Percentiles rank a stretch among this genome's conserved stretches.
Conservation (phyloP, 2,888 invertebrate species). For the Palloptera scutellata region DNA sequence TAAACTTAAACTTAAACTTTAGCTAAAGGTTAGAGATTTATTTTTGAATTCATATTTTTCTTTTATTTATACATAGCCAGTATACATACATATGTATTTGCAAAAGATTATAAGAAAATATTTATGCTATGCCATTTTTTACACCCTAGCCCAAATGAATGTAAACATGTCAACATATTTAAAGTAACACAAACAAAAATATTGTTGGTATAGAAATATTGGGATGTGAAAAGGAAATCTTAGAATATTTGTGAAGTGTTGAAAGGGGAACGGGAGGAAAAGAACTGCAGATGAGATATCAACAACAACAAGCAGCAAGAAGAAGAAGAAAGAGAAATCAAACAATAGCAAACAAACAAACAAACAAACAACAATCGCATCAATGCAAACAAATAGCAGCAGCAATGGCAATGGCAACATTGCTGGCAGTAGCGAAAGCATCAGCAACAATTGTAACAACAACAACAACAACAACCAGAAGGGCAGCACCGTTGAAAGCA, state of each 20-base stretch:
- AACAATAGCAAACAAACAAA: constrained; percentile 10
- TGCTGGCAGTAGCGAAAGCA: no score
- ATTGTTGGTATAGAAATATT: no score
- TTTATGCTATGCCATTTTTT: background rate
- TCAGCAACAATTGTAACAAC: constrained; percentile 5
- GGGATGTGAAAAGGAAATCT: no score
- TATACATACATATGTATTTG: background rate
- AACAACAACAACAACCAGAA: no score
- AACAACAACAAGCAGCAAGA: constrained; percentile 10
- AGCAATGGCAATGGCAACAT: constrained; percentile 5
- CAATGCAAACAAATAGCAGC: constrained; percentile 26
- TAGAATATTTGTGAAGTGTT: no score
- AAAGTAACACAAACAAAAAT: no score
- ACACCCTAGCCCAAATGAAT: constrained; percentile 20
- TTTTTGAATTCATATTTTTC: constrained; percentile 16
- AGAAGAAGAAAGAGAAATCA: constrained; percentile 18
- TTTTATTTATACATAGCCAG: background rate
- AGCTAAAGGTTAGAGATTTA: constrained; percentile 17
- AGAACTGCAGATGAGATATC: constrained; percentile 4
- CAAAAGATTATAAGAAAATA: constrained; percentile 3
- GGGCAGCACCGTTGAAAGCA: no score
- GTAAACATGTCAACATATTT: constrained; percentile 28
- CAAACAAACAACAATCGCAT: constrained; percentile 30
- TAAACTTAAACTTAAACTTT: background rate
- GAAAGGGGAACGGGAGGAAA: background rate